Conservation (phyloP, 2,113 vertebrate species). For the Podarcis raffonei region DNA sequence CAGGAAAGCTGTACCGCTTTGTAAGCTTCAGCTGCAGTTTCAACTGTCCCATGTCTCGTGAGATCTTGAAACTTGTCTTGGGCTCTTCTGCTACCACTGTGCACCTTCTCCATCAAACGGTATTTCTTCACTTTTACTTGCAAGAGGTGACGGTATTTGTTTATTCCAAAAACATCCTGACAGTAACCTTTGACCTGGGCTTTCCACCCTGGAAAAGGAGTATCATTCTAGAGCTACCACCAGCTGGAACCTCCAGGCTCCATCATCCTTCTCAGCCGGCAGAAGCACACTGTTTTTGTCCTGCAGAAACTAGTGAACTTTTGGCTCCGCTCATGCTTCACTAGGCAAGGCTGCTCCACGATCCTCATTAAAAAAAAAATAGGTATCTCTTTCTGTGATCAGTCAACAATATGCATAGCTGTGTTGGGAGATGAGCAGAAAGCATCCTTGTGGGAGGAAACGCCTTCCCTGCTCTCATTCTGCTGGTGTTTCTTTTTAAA, state of each 20-base stretch:
- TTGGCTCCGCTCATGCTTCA: neutral
- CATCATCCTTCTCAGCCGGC: rapidly evolving
- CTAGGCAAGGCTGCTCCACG: neutral
- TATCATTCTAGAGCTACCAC: neutral
- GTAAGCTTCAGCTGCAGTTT: too few species aligned
- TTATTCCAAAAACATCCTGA: neutral
- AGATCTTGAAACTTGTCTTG: too few species aligned
- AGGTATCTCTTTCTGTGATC: neutral
- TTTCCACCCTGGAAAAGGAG: rapidly evolving
- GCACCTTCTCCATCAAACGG: too few species aligned
- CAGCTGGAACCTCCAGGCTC: rapidly evolving
- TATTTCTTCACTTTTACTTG: neutral
- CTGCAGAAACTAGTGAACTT: neutral
- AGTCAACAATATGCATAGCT: neutral
- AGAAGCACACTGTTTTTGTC: neutral
- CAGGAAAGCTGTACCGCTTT: too few species aligned
- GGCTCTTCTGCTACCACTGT: neutral
- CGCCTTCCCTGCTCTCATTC: neutral
- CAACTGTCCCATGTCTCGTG: neutral
- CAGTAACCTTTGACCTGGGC: neutral
- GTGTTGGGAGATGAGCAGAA: neutral
- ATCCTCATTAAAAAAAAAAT: too few species aligned
- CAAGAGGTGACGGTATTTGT: neutral
- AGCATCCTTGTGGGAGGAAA: neutral
- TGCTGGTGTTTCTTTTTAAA: neutral